Percentiles rank a stretch among this genome's conserved stretches.
These are phyloP conservation scores for Caenorhabditis panamensis DNA, from an alignment of 2,888 invertebrate genomes.

Conservation along the genomic window DNA sequence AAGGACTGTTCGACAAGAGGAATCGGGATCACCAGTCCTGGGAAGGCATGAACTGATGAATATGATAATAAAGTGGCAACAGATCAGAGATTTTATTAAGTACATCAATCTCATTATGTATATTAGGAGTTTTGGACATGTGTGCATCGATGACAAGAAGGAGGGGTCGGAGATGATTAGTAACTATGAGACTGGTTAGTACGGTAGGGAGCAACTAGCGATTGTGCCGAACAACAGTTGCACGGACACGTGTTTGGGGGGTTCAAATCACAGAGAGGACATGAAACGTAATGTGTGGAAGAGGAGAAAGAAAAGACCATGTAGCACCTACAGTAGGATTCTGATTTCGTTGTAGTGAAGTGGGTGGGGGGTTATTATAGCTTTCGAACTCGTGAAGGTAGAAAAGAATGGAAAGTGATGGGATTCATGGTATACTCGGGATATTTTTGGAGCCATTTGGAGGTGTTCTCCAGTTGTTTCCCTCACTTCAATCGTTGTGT, in stretches of 20 bases:
- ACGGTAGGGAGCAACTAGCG: background rate
- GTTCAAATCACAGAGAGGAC: slow-evolving; percentile 28
- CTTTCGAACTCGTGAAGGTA: slow-evolving; percentile 15
- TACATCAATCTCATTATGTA: slow-evolving; percentile 2
- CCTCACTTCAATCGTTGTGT: slow-evolving; percentile 92
- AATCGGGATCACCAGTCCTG: background rate
- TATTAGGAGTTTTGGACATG: slow-evolving; percentile 7
- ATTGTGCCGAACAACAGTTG: background rate
- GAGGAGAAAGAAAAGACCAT: background rate
- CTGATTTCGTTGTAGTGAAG: slow-evolving; percentile 14
- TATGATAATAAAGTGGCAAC: background rate
- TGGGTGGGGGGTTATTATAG: background rate
- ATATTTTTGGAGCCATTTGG: background rate
- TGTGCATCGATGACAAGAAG: slow-evolving; percentile 25
- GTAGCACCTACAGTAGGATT: background rate
- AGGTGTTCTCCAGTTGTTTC: background rate
- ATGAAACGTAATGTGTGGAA: slow-evolving; percentile 12
- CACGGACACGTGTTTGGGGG: background rate
- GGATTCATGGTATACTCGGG: slow-evolving; percentile 3
- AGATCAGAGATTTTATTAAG: slow-evolving; percentile 14
- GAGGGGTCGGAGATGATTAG: slow-evolving; percentile 6
- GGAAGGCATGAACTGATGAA: background rate
- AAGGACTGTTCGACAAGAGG: background rate
- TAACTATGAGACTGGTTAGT: slow-evolving; percentile 15
- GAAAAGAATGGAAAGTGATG: slow-evolving; percentile 5